Percentiles rank a stretch among this genome's conserved stretches.
Conservation (phyloP, 1,140 invertebrate genomes). For the Bombus turneri region DNA sequence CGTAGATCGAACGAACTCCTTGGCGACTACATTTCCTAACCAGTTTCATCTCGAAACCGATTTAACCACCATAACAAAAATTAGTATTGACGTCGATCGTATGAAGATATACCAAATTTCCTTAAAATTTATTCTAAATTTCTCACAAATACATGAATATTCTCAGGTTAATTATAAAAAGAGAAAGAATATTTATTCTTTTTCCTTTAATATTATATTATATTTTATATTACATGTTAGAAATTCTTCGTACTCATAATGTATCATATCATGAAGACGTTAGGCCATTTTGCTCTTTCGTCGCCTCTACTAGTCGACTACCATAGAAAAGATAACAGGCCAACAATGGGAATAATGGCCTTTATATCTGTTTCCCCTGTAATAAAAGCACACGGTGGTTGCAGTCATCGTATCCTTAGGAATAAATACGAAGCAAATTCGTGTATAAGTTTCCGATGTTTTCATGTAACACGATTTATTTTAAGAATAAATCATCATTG, state of each 20-base stretch:
- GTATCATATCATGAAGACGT: no score
- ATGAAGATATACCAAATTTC: not conserved
- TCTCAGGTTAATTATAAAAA: not conserved
- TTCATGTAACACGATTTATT: not conserved
- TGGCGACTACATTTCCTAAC: not conserved
- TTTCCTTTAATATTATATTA: not conserved
- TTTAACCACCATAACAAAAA: not conserved
- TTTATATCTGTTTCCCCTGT: not conserved
- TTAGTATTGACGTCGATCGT: no score
- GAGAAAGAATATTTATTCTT: not conserved
- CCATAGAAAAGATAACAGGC: constrained; percentile 12
- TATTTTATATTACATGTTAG: not conserved
- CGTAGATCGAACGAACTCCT: not conserved
- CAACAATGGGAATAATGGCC: constrained; percentile 23
- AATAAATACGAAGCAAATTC: not conserved
- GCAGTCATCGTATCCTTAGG: not conserved
- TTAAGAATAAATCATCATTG: not conserved
- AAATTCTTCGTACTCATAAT: not conserved
- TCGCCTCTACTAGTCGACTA: no score
- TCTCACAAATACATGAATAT: not conserved
- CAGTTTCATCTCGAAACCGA: not conserved
- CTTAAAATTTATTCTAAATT: not conserved
- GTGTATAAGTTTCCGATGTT: not conserved
- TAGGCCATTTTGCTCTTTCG: not conserved
- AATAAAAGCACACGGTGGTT: not conserved